phyloP scores from a whole-genome alignment of 1,140 invertebrate genomes.

The Semibalanus balanoides region DNA sequence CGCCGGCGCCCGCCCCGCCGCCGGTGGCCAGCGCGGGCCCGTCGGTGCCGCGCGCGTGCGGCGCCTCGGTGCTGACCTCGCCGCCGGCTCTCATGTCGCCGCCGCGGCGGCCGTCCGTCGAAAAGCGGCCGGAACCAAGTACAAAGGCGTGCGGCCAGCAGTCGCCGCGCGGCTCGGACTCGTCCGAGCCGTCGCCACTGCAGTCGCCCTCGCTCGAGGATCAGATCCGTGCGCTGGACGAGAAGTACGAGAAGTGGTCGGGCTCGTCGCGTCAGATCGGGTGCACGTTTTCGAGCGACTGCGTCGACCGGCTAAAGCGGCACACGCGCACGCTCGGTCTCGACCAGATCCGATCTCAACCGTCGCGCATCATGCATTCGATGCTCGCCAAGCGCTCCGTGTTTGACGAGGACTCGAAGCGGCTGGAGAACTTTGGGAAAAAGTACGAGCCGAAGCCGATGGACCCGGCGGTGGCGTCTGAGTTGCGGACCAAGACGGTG shows the following conservation, averaged over 20 bases:
- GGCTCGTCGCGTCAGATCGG: conserved; percentile 21
- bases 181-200: conserved; percentile 33
- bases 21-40: background rate
- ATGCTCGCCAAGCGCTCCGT: conserved; percentile 80
- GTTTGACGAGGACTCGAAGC: conserved; percentile 87
- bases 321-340: conserved; percentile 16
- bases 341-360: conserved; percentile 38
- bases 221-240: conserved; percentile 70
- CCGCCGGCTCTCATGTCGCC: conserved; percentile 10
- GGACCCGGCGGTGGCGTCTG: background rate
- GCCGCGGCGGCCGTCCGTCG: conserved; percentile 14
- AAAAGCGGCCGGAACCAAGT: background rate
- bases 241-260: conserved; percentile 82
- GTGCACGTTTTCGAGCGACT: conserved; percentile 12
- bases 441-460: conserved; percentile 58
- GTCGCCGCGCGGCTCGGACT: conserved; percentile 65
- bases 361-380: conserved; percentile 84
- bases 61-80: conserved; percentile 7
- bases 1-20: too few relatives aligned
- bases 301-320: conserved; percentile 15
- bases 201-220: conserved; percentile 51
- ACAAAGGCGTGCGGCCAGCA: conserved; percentile 19
- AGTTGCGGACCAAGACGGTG: background rate
- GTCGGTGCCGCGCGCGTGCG: background rate
- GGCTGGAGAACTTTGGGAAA: conserved; percentile 72